Base-by-base conservation (phyloP, 2,113 vertebrate species). In the Microtus montanus region DNA sequence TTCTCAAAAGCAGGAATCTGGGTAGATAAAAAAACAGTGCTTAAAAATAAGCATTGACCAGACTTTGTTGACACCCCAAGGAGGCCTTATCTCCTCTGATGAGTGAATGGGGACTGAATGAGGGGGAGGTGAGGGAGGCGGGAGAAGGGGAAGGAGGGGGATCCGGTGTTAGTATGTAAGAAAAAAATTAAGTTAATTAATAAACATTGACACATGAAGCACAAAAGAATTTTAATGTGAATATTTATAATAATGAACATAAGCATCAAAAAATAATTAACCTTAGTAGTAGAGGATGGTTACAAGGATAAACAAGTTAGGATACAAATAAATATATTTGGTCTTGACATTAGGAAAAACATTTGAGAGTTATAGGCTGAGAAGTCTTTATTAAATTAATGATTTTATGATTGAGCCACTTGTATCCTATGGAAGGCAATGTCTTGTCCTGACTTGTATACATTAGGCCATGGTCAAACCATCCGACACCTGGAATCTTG, bases 331-430 rank as follows among this genome's bases (percentile, higher is more conserved):
- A 58, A 20, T 77, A 47, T 8, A 71, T 71, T 86, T 63, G 35
- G 33, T 66, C 28, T 93, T 95, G 35, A 71, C 7, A 38, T 74
- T 68, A 91, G n/a, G 83, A 89, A 90, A 58, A 78, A 94, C 61
- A 28, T 79, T 52, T 44, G 54, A 90, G 71, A 84, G 71, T 33
- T 89, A 58, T 24, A 68, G 30, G 2, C 87, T 93, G 82, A 95
- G 4, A 35, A 35, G 68, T 15, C 54, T 70, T 91, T 78, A 86
- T 68, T 86, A 68, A 87, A 61, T 70, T 58, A 71, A 17, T 8
- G 1, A 52, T 52, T 52, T 61, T 61, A 8, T 68, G 41, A 58
- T 61, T 87, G 2, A 58, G 44, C 68, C 41, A 13, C 12, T 35
- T 85, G 63, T 64, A 84, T 64, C 4, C 82, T 84, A n/a, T 47